phyloP scores from a whole-genome alignment of 2,113 vertebrate genomes.

The Rana temporaria region DNA sequence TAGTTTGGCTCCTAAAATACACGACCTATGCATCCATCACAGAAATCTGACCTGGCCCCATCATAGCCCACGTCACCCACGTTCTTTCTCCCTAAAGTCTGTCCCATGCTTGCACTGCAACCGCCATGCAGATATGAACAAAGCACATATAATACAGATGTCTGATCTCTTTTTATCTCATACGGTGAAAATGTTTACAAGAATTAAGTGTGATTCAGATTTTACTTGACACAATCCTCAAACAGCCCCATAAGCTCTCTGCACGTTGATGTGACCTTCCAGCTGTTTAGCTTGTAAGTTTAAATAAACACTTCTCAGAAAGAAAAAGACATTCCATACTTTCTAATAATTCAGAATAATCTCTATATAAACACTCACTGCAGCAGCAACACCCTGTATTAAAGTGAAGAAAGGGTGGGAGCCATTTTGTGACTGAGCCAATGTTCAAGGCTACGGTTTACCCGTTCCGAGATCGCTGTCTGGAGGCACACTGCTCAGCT shows the following conservation, averaged over 20 bases:
- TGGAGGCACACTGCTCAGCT: no score
- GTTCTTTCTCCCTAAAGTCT: no score
- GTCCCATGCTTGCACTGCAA: no score
- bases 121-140: no score
- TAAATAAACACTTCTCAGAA: constrained; percentile 15
- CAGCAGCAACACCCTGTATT: not conserved
- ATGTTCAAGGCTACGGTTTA: not conserved
- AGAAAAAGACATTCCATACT: constrained; percentile 11
- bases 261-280: not conserved
- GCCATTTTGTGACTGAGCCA: not conserved
- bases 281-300: constrained; percentile 16
- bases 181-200: no score
- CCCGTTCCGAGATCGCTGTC: not conserved
- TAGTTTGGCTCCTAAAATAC: no score
- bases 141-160: no score
- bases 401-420: not conserved
- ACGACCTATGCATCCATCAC: no score
- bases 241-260: not conserved
- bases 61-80: no score
- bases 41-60: no score
- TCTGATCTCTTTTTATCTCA: no score
- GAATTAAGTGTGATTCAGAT: no score
- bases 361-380: constrained; percentile 17
- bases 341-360: constrained; percentile 15
- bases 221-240: not conserved